Base-by-base conservation (phyloP, 2,113 vertebrate species). In the Pseudorhombus dupliciocellatus region DNA sequence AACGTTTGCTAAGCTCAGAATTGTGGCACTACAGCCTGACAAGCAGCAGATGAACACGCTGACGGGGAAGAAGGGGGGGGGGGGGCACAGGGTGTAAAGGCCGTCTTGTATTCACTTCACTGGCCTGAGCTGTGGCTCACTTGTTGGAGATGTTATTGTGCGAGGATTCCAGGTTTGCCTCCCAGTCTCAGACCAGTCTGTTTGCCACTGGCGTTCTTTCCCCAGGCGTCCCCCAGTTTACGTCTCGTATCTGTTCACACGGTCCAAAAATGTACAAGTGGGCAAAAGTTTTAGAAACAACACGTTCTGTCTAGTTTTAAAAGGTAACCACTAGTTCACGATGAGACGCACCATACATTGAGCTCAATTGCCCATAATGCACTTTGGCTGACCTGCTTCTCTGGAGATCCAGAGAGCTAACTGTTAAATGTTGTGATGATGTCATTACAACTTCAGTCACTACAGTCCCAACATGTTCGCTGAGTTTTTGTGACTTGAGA, bases 1-100 rank as follows among this genome's bases (percentile, higher is more conserved):
- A 84, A 71, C 67, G 63, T 90, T 90, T 88, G 87, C 83, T 85
- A 76, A 87, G 87, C 76, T 85, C 83, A 57, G 78, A 86, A 73
- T 74, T 83, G 77, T 81, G 81, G 79, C 70, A 76, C 57, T 65
- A 42, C 10, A 67, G 60, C 53, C 83, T 78, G 84, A 85, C 64
- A 63, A 79, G 59, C 55, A 58, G 67, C 44, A 80, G 69, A 87
- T 83, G 74, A 65, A 74, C 67, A 60, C 21, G 8, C 53, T 66
- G 74, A 80, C 57, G 40, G 54, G 74, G 58, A 20, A 73, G n/a
- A n/a, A n/a, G n/a, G n/a, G n/a, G n/a, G n/a, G n/a, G n/a, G n/a
- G n/a, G n/a, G n/a, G n/a, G n/a, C 54, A 74, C 54, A 50, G 61
- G 60, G 62, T 75, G 66, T 2, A 0, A 58, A 64, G 31, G 53